These are phyloP conservation scores for Limnodromus scolopaceus DNA, from an alignment of 2,797 vertebrate species.

Conservation along the genomic window DNA sequence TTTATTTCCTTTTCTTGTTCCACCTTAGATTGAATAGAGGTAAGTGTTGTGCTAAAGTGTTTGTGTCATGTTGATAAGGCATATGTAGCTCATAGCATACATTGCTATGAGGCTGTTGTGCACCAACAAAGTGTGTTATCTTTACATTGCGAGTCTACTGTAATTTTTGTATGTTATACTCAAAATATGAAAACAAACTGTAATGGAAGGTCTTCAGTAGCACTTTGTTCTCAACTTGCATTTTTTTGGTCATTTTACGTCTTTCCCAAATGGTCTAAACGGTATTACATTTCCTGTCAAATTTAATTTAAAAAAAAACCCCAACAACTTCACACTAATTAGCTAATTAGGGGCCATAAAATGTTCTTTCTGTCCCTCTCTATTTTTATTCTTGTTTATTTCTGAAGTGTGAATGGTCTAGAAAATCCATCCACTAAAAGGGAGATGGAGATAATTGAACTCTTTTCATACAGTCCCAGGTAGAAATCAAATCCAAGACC, in stretches of 20 bases:
- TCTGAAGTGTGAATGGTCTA: conserved; percentile 39
- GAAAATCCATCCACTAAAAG: conserved; percentile 58
- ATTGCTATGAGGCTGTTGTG: neutral
- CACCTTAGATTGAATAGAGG: neutral
- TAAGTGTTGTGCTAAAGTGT: conserved; percentile 4
- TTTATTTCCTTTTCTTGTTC: conserved; percentile 15
- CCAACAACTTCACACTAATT: neutral
- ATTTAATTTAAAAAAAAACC: neutral
- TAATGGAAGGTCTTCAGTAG: neutral
- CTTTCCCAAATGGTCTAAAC: neutral
- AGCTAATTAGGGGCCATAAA: conserved; percentile 6
- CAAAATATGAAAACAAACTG: neutral
- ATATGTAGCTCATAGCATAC: neutral
- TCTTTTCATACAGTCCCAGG: conserved; percentile 62
- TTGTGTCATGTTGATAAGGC: neutral
- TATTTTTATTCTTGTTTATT: conserved; percentile 65
- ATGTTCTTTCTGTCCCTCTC: conserved; percentile 22
- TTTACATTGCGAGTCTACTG: neutral
- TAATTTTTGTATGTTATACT: neutral
- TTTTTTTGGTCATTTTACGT: neutral
- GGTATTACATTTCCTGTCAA: neutral
- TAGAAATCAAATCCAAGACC: conserved; percentile 77
- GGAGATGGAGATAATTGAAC: conserved; percentile 68
- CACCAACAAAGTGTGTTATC: neutral
- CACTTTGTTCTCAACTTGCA: neutral